Conservation (phyloP, 2,113 vertebrate genomes). For the Acanthochromis polyacanthus region DNA sequence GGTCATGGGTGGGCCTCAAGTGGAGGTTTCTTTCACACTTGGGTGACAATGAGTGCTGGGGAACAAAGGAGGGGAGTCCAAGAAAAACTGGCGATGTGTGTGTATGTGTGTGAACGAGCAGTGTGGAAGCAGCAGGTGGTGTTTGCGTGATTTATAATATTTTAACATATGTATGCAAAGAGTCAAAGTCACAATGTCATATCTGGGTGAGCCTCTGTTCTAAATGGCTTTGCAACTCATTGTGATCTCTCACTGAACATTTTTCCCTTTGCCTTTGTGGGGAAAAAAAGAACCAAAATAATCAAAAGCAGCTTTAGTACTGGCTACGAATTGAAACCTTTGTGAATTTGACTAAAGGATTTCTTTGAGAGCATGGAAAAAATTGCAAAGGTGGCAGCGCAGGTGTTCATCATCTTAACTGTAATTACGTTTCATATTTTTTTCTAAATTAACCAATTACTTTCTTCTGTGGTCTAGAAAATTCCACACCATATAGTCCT, state of each 20-base stretch:
- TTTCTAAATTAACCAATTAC: background rate
- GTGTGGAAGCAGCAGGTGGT: conserved; percentile 27
- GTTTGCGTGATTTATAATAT: conserved; percentile 18
- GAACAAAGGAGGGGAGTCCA: conserved; percentile 18
- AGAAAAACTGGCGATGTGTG: conserved; percentile 24
- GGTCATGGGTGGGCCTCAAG: conserved; percentile 43
- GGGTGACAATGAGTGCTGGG: conserved; percentile 62
- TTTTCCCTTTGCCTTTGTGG: background rate
- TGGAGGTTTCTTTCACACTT: conserved; percentile 70
- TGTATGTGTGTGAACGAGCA: conserved; percentile 12
- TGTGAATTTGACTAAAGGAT: background rate
- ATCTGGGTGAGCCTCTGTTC: background rate
- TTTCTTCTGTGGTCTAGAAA: background rate
- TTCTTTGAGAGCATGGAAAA: no score
- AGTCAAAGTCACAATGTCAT: background rate
- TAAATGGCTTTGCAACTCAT: background rate
- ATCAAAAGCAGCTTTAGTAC: background rate
- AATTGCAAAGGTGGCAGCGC: no score
- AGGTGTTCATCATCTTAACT: background rate
- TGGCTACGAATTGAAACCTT: background rate
- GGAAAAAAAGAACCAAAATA: background rate
- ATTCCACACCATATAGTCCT: background rate
- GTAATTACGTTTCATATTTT: background rate
- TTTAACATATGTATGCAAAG: conserved; percentile 13
- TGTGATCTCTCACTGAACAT: background rate